These are phyloP conservation scores for Meteorus cinctellus DNA, from an alignment of 2,888 invertebrate genomes.

Conservation along the genomic window DNA sequence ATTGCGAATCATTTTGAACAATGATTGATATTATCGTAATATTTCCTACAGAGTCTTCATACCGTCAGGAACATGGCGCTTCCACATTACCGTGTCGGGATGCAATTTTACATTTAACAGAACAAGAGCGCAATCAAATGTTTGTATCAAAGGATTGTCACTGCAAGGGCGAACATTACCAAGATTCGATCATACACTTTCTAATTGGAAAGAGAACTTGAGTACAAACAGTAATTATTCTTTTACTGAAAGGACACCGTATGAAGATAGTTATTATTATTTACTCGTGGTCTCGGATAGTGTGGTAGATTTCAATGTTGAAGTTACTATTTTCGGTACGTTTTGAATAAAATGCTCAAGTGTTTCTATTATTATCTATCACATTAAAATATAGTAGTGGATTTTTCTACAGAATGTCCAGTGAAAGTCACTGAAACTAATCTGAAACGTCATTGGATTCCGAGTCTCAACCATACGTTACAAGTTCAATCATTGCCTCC, in stretches of 20 bases:
- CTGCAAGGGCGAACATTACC: slow-evolving; percentile 71
- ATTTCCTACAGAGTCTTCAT: slow-evolving; percentile 71
- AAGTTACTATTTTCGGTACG: slow-evolving; percentile 68
- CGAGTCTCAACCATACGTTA: slow-evolving; percentile 46
- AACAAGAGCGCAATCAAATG: slow-evolving; percentile 52
- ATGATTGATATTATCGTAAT: background rate
- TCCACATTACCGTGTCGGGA: slow-evolving; percentile 70
- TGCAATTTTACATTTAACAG: slow-evolving; percentile 68
- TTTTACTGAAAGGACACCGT: slow-evolving; percentile 71
- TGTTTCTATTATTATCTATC: background rate
- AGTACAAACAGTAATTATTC: slow-evolving; percentile 64
- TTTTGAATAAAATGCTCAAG: background rate
- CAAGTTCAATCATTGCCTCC: slow-evolving; percentile 46
- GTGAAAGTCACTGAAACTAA: slow-evolving; percentile 61
- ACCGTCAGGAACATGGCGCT: slow-evolving; percentile 72
- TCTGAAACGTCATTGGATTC: slow-evolving; percentile 54
- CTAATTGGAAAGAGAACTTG: slow-evolving; percentile 60
- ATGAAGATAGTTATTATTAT: slow-evolving; percentile 74
- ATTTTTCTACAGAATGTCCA: slow-evolving; percentile 64
- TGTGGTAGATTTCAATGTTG: slow-evolving; percentile 70
- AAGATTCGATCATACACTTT: slow-evolving; percentile 63
- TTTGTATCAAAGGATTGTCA: slow-evolving; percentile 70
- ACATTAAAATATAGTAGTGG: background rate
- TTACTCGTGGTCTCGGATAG: slow-evolving; percentile 72
- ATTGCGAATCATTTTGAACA: background rate